Percentiles rank a stretch among this genome's conserved stretches.
Evolutionary conservation across 2,888 invertebrate species (phyloP).

Genomic region (Aspidiotus rigidus): DNA sequence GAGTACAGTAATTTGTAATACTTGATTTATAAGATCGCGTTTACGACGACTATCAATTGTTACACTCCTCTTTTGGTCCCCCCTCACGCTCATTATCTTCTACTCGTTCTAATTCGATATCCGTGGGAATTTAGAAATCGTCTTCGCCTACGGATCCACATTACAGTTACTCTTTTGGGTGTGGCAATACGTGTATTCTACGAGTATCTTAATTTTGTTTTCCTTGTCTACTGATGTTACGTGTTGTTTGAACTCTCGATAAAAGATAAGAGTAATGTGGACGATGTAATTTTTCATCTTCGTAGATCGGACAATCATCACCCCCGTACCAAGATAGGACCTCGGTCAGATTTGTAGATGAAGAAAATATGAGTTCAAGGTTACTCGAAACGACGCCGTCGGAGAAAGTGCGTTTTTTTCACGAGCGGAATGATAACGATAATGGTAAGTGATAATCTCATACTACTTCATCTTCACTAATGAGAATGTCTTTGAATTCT

Average conservation of each 20-base stretch:
- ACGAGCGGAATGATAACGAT: slow-evolving; percentile 11
- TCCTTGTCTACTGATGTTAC: neutral
- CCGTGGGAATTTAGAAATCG: slow-evolving; percentile 5
- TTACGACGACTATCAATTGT: slow-evolving; percentile 26
- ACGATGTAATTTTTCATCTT: neutral
- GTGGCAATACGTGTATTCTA: neutral
- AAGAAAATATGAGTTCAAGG: slow-evolving; percentile 19
- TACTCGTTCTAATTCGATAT: neutral
- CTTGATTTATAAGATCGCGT: slow-evolving; percentile 31
- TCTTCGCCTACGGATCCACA: neutral
- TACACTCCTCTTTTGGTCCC: neutral
- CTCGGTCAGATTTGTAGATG: slow-evolving; percentile 26
- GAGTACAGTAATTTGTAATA: slow-evolving; percentile 26
- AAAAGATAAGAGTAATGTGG: neutral
- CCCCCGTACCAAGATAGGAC: slow-evolving; percentile 18
- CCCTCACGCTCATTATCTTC: neutral
- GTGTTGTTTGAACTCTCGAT: neutral
- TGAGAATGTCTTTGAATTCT: neutral
- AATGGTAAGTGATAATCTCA: neutral
- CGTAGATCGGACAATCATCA: neutral
- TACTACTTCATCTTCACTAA: neutral
- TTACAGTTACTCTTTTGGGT: neutral
- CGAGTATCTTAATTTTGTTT: neutral
- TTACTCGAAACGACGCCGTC: slow-evolving; percentile 6
- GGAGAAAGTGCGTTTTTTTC: slow-evolving; percentile 25